Base-by-base conservation (phyloP, 2,888 invertebrate genomes). In the Lithodes maja region DNA sequence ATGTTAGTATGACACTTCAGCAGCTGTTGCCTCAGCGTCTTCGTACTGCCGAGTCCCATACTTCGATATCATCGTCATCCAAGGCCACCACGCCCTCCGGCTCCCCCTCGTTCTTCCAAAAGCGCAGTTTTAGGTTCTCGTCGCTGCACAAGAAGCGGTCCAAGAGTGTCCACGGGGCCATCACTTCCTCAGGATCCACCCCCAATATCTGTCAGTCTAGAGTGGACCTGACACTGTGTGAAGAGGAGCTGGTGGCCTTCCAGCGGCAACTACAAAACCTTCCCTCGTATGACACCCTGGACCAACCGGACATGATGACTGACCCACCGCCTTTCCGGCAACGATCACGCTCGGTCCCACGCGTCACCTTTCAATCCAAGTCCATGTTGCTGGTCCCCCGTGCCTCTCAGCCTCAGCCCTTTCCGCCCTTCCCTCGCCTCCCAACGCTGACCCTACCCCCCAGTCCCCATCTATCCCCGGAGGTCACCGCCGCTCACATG, bases 181-280 rank as follows among this genome's bases (percentile, higher is more conserved):
- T 86, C 55, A 81, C 79, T 74, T 80, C 86, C 2, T 81, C 81
- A 9, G 86, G 81, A 2, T 79, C 81, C n/a, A 89, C 89, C n/a
- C 89, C 89, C n/a, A 80, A 61, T 68, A 81, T 89, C 74, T 79
- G 83, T n/a, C 83, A 79, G 52, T 85, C 74, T 53, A 54, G 83
- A 3, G 54, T 81, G 33, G 87, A 83, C 83, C 78, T 68, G 80
- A 69, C 80, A 17, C 61, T 68, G 61, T 87, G 87, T 54, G 94
- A 94, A 92, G 94, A 94, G 87, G 95, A 95, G 92, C 95, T 95
- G 77, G 93, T 94, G 55, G 95, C 95, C 71, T 95, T 95, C 92
- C 95, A 95, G 93, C 93, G 94, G 91, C 95, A 95, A 92, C 93
- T 95, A 52, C 95, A 95, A 92, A 95, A 95, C 93, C 93, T 95